Evolutionary conservation across 2,797 vertebrate genomes (phyloP), one percentile per base, ranked within the genome.

Genomic region (Gouania willdenowi): DNA sequence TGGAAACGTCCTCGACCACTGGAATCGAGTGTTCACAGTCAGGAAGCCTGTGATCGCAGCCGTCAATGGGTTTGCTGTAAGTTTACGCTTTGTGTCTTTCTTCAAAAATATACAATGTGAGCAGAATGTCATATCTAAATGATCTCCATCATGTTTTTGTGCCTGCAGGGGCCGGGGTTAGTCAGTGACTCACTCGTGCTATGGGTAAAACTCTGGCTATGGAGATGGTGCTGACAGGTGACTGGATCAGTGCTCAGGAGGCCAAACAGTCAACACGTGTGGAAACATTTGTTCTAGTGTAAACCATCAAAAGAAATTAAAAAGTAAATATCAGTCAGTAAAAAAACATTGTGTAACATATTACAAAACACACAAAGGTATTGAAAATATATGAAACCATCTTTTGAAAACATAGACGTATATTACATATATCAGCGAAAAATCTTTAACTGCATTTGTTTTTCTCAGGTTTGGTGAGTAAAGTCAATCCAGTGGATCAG

Each of bases 381-480:
- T n/a, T n/a, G n/a, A n/a, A n/a, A n/a, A n/a, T n/a, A n/a, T n/a
- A n/a, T n/a, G n/a, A n/a, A n/a, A n/a, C n/a, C n/a, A n/a, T n/a
- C n/a, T n/a, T n/a, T n/a, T n/a, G n/a, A n/a, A n/a, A n/a, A n/a
- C n/a, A n/a, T n/a, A n/a, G n/a, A n/a, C n/a, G n/a, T n/a, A n/a
- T n/a, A n/a, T n/a, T n/a, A n/a, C n/a, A n/a, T n/a, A n/a, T n/a
- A n/a, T n/a, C n/a, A n/a, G n/a, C n/a, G n/a, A n/a, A n/a, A n/a
- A n/a, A n/a, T n/a, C n/a, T n/a, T n/a, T n/a, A n/a, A n/a, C n/a
- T n/a, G n/a, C n/a, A n/a, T n/a, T n/a, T n/a, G n/a, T n/a, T n/a
- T n/a, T n/a, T n/a, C n/a, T n/a, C 37, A 98, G 96, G 97, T 62
- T 88, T 99, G 5, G 92, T 98, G 13, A 98, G 97, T 89, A 95